These are phyloP conservation scores for Imbricaverruca yamaguchii DNA, from an alignment of 2,888 invertebrate species.

Conservation along the genomic window DNA sequence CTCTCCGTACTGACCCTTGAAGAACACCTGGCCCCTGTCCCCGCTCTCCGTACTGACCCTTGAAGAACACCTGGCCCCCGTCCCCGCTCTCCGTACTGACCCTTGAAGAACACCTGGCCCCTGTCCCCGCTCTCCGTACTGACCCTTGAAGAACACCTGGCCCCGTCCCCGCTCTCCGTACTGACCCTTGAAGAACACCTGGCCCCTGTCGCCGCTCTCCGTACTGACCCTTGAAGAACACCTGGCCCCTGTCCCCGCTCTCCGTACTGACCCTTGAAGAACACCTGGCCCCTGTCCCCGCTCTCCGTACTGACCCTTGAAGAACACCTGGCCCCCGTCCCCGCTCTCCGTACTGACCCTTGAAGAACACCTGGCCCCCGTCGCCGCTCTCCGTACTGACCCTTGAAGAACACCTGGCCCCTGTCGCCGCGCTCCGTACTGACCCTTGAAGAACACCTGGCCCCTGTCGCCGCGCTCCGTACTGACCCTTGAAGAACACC, in stretches of 20 bases:
- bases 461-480: constrained; percentile 81
- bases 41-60: constrained; percentile 54
- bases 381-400: constrained; percentile 60
- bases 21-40: constrained; percentile 78
- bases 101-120: constrained; percentile 69
- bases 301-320: constrained; percentile 53
- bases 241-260: constrained; percentile 77
- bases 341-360: constrained; percentile 54
- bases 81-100: constrained; percentile 60
- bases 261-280: constrained; percentile 53
- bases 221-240: constrained; percentile 53
- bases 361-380: constrained; percentile 76
- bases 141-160: no score
- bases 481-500: no score
- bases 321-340: constrained; percentile 78
- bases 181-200: constrained; percentile 59
- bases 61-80: constrained; percentile 76
- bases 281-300: constrained; percentile 78
- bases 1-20: constrained; percentile 39
- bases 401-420: constrained; percentile 69
- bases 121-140: constrained; percentile 78
- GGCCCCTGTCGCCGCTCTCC: constrained; percentile 77
- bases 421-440: constrained; percentile 66
- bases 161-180: background rate
- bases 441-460: constrained; percentile 60